Percentiles rank a stretch among this genome's conserved stretches.
These are phyloP conservation scores for Podarcis siculus DNA, from an alignment of 2,797 vertebrate genomes.

Conservation along the genomic window DNA sequence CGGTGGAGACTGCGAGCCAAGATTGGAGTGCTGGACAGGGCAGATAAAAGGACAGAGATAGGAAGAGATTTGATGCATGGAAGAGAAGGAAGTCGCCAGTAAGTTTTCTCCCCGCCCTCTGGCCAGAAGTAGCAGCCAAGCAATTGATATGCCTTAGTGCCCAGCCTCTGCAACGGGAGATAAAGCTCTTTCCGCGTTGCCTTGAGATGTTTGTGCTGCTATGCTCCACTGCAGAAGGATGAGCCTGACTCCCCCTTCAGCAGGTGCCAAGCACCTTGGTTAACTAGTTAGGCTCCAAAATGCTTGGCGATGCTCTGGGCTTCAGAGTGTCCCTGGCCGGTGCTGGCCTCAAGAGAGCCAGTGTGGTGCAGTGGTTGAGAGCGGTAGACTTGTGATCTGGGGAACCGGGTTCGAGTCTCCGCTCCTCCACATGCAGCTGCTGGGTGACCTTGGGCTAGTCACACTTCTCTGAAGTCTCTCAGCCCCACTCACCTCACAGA, in stretches of 20 bases:
- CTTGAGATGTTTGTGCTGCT: not conserved
- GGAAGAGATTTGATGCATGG: conserved; percentile 18
- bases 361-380: no score
- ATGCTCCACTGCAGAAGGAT: not conserved
- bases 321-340: no score
- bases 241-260: not conserved
- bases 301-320: not conserved
- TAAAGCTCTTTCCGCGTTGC: conserved; percentile 9
- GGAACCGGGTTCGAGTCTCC: no score
- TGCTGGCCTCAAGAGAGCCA: no score
- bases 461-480: no score
- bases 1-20: not conserved
- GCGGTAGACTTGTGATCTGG: no score
- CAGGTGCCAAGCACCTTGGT: not conserved
- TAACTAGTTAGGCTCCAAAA: not conserved
- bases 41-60: not conserved
- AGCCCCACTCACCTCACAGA: no score
- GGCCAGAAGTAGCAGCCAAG: conserved; percentile 3
- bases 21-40: not conserved
- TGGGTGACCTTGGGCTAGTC: no score
- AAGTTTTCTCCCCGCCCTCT: not conserved
- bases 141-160: not conserved
- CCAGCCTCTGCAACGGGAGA: conserved; percentile 1
- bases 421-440: no score
- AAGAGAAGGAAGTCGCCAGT: not conserved